Evolutionary conservation across 2,888 invertebrate species (phyloP).

Genomic region (Halictus ligatus): DNA sequence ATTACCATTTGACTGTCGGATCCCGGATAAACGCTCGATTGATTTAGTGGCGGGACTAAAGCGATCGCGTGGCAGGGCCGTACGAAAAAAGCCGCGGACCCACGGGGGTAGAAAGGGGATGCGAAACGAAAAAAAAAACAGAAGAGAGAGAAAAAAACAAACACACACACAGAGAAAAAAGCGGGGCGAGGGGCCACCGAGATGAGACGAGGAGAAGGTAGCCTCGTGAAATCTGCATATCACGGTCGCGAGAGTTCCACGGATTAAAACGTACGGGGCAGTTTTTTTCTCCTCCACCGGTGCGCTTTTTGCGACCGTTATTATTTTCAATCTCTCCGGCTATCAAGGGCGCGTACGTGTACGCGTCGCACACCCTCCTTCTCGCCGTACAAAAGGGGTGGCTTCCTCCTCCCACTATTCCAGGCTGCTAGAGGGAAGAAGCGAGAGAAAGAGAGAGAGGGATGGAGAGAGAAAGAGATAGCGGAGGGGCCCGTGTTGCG

Average conservation of each 20-base stretch:
- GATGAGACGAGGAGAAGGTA: slow-evolving; percentile 69
- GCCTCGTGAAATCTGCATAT: slow-evolving; percentile 79
- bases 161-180: background rate
- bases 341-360: slow-evolving; percentile 56
- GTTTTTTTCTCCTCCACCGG: slow-evolving; percentile 60
- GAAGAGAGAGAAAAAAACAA: background rate
- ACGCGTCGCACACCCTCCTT: slow-evolving; percentile 55
- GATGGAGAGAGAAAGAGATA: slow-evolving; percentile 1
- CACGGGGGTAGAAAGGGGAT: slow-evolving; percentile 13
- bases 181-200: slow-evolving; percentile 47
- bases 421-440: background rate
- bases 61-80: slow-evolving; percentile 47
- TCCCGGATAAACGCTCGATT: slow-evolving; percentile 67
- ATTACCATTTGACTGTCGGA: slow-evolving; percentile 63
- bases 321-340: slow-evolving; percentile 72
- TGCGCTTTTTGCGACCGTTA: slow-evolving; percentile 75
- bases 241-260: slow-evolving; percentile 75
- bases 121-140: background rate
- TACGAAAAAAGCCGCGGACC: slow-evolving; percentile 30
- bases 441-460: slow-evolving; percentile 15
- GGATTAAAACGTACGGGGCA: slow-evolving; percentile 77
- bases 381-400: slow-evolving; percentile 54
- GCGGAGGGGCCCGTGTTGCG: slow-evolving; percentile 30
- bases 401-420: slow-evolving; percentile 33
- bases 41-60: slow-evolving; percentile 64